phyloP scores from a whole-genome alignment of 2,113 vertebrate species.

The Felis catus region F.catus_Fca126_mat1.0 CM031420.1:133307501-133308000 shows the following conservation, averaged over 20 bases:
- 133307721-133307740: neutral
- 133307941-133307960: no score
- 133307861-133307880: neutral
- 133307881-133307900: neutral
- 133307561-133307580: neutral
- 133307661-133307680: neutral
- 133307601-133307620: no score
- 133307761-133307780: no score
- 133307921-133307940: neutral
- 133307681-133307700: neutral
- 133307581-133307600: neutral
- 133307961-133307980: neutral
- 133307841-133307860: neutral
- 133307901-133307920: neutral
- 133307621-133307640: no score
- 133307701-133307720: neutral
- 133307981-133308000: neutral
- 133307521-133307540: fast-evolving
- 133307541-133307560: fast-evolving
- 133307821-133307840: neutral
- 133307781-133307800: neutral
- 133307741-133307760: neutral
- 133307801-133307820: neutral
- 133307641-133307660: neutral
- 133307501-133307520: neutral